A percentile compares a stretch with the other conserved stretches of the same genome.
Conservation (phyloP, 2,113 vertebrate species). For the Ranitomeya imitator region DNA sequence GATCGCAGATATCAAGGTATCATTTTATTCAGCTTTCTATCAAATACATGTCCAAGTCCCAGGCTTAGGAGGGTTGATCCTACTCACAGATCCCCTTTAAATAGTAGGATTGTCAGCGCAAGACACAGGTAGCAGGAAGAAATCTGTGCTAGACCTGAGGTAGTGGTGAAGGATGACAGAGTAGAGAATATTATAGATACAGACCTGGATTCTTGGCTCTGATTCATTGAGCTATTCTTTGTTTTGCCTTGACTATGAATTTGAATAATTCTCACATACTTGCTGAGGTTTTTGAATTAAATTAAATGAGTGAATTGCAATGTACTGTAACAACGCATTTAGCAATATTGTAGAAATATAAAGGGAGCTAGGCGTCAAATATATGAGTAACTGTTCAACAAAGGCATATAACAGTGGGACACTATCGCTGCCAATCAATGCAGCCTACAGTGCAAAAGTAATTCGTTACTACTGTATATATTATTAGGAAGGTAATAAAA, state of each 20-base stretch:
- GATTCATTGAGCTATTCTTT: neutral
- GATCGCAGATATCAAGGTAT: too few species aligned
- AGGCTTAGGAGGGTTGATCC: too few species aligned
- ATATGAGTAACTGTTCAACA: neutral
- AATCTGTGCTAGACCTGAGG: too few species aligned
- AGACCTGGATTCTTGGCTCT: too few species aligned
- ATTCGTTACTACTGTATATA: neutral
- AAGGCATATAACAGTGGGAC: neutral
- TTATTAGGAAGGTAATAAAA: neutral
- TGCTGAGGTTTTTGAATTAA: neutral
- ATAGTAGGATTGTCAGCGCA: too few species aligned
- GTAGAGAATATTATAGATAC: too few species aligned
- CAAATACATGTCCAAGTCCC: too few species aligned
- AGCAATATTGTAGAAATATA: neutral
- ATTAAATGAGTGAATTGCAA: neutral
- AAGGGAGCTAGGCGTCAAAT: neutral
- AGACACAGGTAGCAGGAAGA: too few species aligned
- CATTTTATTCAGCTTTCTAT: too few species aligned
- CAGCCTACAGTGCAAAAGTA: neutral
- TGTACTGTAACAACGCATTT: neutral
- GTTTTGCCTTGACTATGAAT: neutral
- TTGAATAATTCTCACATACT: neutral
- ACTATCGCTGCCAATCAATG: too few species aligned
- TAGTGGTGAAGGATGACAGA: too few species aligned
- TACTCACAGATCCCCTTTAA: too few species aligned